A percentile compares a stretch with the other conserved stretches of the same genome.
Evolutionary conservation across 1,140 invertebrate species (phyloP).

Genomic region (Diachasma alloeum): DNA sequence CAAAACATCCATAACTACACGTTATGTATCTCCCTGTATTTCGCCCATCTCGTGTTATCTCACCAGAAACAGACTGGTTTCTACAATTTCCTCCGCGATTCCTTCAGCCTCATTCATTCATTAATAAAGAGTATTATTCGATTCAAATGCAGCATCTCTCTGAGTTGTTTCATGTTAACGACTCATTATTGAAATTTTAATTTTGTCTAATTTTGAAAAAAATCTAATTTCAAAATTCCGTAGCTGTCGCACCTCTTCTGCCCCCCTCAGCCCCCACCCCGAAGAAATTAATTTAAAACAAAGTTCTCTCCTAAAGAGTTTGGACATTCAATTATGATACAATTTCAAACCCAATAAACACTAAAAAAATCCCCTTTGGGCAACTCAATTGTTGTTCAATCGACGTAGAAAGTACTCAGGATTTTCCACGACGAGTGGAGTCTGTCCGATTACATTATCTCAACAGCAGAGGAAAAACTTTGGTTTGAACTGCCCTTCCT

Average conservation of each 20-base stretch:
- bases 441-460: constrained; percentile 19
- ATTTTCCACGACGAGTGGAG: not conserved
- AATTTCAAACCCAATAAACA: not conserved
- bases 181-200: too few relatives aligned
- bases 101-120: not conserved
- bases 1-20: too few relatives aligned
- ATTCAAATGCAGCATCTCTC: too few relatives aligned
- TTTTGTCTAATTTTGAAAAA: too few relatives aligned
- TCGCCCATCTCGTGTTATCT: not conserved
- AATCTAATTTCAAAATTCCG: too few relatives aligned
- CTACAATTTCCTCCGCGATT: not conserved
- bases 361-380: not conserved
- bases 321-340: too few relatives aligned
- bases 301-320: too few relatives aligned
- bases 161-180: too few relatives aligned
- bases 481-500: not conserved
- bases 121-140: too few relatives aligned
- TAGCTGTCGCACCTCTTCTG: too few relatives aligned
- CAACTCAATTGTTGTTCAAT: constrained; percentile 14
- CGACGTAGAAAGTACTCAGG: not conserved
- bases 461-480: constrained; percentile 6
- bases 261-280: too few relatives aligned
- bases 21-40: not conserved
- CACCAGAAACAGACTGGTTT: not conserved
- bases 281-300: not conserved